Conservation (phyloP, 2,113 vertebrate genomes). For the Pavo muticus region DNA sequence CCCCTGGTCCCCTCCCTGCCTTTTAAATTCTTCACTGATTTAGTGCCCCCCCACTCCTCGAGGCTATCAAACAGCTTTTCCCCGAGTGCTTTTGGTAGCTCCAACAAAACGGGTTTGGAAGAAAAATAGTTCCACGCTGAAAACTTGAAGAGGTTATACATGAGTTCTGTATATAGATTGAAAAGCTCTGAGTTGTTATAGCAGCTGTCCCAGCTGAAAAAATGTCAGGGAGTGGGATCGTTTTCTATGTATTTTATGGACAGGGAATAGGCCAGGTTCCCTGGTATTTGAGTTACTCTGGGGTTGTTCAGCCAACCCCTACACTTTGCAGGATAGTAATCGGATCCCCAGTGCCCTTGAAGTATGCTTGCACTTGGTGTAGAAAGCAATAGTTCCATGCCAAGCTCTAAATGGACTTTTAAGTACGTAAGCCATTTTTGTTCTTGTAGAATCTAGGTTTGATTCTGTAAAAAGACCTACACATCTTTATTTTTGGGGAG, state of each 20-base stretch:
- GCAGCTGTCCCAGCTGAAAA: slow-evolving; percentile 79
- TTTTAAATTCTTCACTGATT: slow-evolving; percentile 64
- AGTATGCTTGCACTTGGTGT: slow-evolving; percentile 66
- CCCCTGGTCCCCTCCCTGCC: background rate
- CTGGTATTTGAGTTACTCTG: slow-evolving; percentile 75
- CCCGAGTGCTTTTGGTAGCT: background rate
- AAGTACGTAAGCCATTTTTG: slow-evolving; percentile 61
- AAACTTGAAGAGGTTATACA: slow-evolving; percentile 63
- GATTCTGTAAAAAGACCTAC: slow-evolving; percentile 64
- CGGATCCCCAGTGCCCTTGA: slow-evolving; percentile 73
- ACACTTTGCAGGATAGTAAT: slow-evolving; percentile 74
- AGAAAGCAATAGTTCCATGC: slow-evolving; percentile 66
- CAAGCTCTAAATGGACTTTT: slow-evolving; percentile 70
- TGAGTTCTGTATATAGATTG: slow-evolving; percentile 53
- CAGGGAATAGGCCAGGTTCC: slow-evolving; percentile 70
- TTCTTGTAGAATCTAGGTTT: slow-evolving; percentile 66
- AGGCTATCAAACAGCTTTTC: slow-evolving; percentile 29
- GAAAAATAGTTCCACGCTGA: slow-evolving; percentile 52
- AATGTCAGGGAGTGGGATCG: slow-evolving; percentile 72
- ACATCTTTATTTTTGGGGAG: slow-evolving; percentile 21
- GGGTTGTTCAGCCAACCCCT: slow-evolving; percentile 66
- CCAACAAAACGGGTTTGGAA: slow-evolving; percentile 13
- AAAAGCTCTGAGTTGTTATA: slow-evolving; percentile 75
- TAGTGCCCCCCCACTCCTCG: background rate
- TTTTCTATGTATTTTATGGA: slow-evolving; percentile 79